Evolutionary conservation across 2,797 vertebrate species (phyloP).

Genomic region (Urocyon cinereoargenteus): DNA sequence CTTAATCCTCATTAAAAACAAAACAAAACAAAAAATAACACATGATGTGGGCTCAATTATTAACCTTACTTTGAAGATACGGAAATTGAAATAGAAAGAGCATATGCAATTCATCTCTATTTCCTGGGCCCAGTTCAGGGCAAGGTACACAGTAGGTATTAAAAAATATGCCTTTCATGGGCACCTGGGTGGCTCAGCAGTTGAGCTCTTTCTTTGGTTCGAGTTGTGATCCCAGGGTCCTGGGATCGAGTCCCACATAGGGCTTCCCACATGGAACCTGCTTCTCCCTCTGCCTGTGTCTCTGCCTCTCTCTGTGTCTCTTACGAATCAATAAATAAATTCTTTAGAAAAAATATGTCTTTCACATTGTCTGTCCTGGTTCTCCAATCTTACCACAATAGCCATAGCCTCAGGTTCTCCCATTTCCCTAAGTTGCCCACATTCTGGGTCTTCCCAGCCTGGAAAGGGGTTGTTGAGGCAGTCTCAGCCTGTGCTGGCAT

Average conservation of each 20-base stretch:
- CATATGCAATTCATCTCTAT: neutral
- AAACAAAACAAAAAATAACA: neutral
- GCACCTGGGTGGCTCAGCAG: no score
- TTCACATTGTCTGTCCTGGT: neutral
- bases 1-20: neutral
- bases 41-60: neutral
- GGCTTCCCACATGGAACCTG: no score
- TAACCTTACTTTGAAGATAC: slow-evolving; percentile 29
- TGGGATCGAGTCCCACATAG: no score
- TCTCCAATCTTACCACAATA: neutral
- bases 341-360: neutral
- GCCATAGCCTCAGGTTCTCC: neutral
- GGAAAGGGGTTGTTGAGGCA: neutral
- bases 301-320: no score
- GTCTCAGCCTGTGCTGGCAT: neutral
- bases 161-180: neutral
- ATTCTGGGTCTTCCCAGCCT: neutral
- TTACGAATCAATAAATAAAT: no score
- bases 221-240: no score
- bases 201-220: no score
- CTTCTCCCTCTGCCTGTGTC: no score
- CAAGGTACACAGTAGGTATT: neutral
- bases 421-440: neutral
- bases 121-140: neutral
- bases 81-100: neutral